Conservation (phyloP, 2,797 vertebrate genomes). For the Macroramphosus scolopax region DNA sequence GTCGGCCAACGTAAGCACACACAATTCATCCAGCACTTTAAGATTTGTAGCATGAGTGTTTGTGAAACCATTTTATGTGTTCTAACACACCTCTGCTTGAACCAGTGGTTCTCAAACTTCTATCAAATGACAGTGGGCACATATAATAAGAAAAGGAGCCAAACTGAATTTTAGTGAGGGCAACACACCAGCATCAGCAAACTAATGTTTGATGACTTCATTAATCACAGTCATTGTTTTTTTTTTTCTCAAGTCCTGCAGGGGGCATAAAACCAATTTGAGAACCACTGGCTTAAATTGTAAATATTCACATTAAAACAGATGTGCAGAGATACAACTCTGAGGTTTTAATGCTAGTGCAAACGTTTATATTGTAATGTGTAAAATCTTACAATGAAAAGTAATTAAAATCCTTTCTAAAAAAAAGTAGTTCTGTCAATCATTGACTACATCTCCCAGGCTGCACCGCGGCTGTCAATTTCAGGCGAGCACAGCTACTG, state of each 20-base stretch:
- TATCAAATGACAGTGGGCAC: too few species aligned
- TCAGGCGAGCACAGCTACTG: constrained; percentile 12
- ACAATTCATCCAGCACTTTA: constrained; percentile 72
- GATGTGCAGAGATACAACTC: constrained; percentile 18
- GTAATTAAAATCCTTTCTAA: constrained; percentile 40
- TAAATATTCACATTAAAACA: constrained; percentile 22
- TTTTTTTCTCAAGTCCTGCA: too few species aligned
- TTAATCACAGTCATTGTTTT: too few species aligned
- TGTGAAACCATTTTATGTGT: constrained; percentile 50
- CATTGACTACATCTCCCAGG: constrained; percentile 58
- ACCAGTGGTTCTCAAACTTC: neutral
- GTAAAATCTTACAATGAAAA: constrained; percentile 38
- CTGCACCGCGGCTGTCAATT: constrained; percentile 57
- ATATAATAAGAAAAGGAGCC: too few species aligned
- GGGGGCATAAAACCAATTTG: too few species aligned
- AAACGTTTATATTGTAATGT: constrained; percentile 38
- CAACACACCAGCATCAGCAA: too few species aligned
- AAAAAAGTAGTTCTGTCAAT: neutral
- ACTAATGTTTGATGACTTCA: too few species aligned
- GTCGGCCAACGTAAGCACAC: constrained; percentile 59
- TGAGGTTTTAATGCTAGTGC: constrained; percentile 3
- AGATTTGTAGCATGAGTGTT: constrained; percentile 59
- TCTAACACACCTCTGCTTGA: constrained; percentile 43
- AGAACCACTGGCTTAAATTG: constrained; percentile 24
- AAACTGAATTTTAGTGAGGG: too few species aligned